phyloP scores from a whole-genome alignment of 2,797 vertebrate species.

The Champsocephalus esox region DNA sequence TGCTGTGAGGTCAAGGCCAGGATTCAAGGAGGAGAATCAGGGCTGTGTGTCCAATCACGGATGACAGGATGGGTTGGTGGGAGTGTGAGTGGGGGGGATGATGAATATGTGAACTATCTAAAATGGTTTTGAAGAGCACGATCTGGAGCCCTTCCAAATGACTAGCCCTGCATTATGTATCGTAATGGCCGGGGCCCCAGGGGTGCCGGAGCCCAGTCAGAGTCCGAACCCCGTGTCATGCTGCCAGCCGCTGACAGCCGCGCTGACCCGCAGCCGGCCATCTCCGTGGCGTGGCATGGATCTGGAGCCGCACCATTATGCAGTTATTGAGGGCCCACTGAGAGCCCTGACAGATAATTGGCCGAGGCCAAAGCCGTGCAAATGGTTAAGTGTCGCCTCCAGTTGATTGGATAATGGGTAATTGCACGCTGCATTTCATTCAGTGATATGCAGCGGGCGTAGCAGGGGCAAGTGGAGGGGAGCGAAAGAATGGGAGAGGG shows the following conservation, averaged over 20 bases:
- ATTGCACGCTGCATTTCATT: constrained; percentile 75
- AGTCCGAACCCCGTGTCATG: constrained; percentile 51
- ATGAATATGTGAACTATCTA: constrained; percentile 75
- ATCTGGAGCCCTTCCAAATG: constrained; percentile 85
- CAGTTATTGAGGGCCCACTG: constrained; percentile 61
- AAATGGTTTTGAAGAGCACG: constrained; percentile 82
- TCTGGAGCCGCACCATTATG: constrained; percentile 61
- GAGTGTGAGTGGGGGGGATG: constrained; percentile 9
- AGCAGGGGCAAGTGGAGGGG: constrained; percentile 46
- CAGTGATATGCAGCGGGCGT: constrained; percentile 58
- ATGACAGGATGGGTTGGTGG: constrained; percentile 43
- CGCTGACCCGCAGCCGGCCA: constrained; percentile 66
- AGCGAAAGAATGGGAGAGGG: constrained; percentile 46
- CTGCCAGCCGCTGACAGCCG: constrained; percentile 62
- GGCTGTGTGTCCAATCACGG: constrained; percentile 31
- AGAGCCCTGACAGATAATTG: constrained; percentile 72
- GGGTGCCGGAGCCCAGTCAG: constrained; percentile 64
- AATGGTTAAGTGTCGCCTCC: constrained; percentile 76
- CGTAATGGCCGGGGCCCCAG: constrained; percentile 70
- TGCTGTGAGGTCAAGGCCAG: constrained; percentile 68
- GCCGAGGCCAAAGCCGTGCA: constrained; percentile 62
- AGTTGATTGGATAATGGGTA: constrained; percentile 79
- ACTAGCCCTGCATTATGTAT: constrained; percentile 79
- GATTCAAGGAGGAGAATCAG: constrained; percentile 44
- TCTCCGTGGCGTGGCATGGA: constrained; percentile 45